These are phyloP conservation scores for Tetanocera ferruginea DNA, from an alignment of 2,888 invertebrate genomes.

Conservation along the genomic window DNA sequence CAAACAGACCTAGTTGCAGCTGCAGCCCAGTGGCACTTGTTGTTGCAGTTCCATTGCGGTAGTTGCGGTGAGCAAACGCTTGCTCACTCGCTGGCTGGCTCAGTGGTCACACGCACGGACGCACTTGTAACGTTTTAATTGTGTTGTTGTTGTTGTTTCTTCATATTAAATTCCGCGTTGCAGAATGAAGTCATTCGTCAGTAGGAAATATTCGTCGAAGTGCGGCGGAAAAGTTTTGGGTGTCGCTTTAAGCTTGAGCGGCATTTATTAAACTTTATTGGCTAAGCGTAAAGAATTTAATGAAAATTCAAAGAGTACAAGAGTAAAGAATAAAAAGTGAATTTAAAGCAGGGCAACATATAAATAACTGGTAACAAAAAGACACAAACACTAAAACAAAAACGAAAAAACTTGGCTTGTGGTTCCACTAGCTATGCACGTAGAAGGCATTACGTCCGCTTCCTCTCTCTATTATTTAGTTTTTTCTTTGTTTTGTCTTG, in stretches of 20 bases:
- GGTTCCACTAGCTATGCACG: too few species aligned
- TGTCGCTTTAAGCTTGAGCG: too few species aligned
- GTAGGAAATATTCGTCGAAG: too few species aligned
- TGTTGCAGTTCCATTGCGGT: conserved; percentile 7
- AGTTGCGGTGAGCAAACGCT: not conserved
- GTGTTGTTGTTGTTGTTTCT: not conserved
- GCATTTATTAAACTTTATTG: not conserved
- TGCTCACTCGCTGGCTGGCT: not conserved
- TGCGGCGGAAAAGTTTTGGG: too few species aligned
- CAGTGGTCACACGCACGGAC: not conserved
- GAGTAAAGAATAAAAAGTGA: not conserved
- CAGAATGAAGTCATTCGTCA: too few species aligned
- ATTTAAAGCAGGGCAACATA: not conserved
- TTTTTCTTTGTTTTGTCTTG: too few species aligned
- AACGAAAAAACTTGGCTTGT: too few species aligned
- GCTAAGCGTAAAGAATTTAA: not conserved
- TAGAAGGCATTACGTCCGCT: too few species aligned
- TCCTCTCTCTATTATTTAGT: too few species aligned
- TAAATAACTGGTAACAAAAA: not conserved
- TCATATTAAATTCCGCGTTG: not conserved
- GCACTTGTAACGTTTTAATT: not conserved
- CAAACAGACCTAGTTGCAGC: not conserved
- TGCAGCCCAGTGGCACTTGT: not conserved
- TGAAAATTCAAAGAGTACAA: not conserved
- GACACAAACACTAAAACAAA: too few species aligned